A percentile compares a stretch with the other conserved stretches of the same genome.
phyloP scores from a whole-genome alignment of 2,888 invertebrate species.

The Nysson spinosus region DNA sequence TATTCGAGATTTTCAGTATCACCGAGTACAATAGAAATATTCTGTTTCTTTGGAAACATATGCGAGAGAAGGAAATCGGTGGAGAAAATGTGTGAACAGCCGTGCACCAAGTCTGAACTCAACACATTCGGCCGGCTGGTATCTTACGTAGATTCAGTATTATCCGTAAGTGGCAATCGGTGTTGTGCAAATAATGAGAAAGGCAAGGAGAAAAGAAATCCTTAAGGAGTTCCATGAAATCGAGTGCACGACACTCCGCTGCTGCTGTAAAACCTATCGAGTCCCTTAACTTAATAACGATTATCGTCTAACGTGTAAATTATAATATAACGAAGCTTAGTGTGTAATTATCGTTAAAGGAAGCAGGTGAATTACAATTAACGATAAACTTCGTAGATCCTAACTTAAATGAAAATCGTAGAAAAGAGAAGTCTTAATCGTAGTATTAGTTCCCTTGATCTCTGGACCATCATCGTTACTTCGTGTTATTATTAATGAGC shows the following conservation, averaged over 20 bases:
- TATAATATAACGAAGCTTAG: constrained; percentile 44
- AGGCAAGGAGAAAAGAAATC: background rate
- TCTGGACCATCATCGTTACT: constrained; percentile 60
- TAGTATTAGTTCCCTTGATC: constrained; percentile 63
- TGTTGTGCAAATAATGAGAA: constrained; percentile 12
- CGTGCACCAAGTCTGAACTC: background rate
- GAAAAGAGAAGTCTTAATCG: constrained; percentile 41
- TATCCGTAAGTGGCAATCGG: constrained; percentile 48
- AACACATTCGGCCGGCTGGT: constrained; percentile 25
- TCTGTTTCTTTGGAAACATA: background rate
- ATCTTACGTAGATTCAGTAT: constrained; percentile 60
- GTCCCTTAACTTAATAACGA: constrained; percentile 35
- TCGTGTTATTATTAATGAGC: constrained; percentile 56
- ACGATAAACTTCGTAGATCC: constrained; percentile 40
- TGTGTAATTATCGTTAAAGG: constrained; percentile 33
- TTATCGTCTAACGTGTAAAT: constrained; percentile 55
- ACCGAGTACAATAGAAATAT: background rate
- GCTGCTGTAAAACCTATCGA: constrained; percentile 17
- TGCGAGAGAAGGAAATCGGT: background rate
- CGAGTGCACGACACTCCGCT: constrained; percentile 8
- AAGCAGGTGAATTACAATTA: constrained; percentile 45
- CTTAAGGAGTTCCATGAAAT: background rate
- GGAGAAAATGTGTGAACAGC: background rate
- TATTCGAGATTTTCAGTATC: too few species aligned
- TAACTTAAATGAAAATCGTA: constrained; percentile 38